These are phyloP conservation scores for Noctua fimbriata DNA, from an alignment of 2,888 invertebrate species.

Conservation along the genomic window DNA sequence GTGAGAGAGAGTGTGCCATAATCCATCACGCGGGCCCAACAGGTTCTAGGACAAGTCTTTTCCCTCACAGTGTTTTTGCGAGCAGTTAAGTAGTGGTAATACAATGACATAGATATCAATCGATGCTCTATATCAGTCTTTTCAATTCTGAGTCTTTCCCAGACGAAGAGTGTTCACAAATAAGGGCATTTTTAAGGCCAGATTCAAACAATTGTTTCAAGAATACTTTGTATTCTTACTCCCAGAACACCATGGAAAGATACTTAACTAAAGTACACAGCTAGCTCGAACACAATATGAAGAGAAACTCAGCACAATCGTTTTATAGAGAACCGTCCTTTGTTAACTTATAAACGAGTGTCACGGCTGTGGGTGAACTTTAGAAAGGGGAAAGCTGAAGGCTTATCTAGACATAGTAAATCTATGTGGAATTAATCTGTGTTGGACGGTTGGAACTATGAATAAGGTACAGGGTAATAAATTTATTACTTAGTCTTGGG, in stretches of 20 bases:
- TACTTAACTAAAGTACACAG: conserved; percentile 45
- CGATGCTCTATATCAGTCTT: neutral
- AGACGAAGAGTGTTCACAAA: neutral
- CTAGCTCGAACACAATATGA: conserved; percentile 51
- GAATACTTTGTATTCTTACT: conserved; percentile 11
- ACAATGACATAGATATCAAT: neutral
- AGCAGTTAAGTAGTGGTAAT: neutral
- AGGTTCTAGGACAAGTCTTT: no score
- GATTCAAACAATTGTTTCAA: conserved; percentile 7
- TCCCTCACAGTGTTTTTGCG: neutral
- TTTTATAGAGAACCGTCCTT: conserved; percentile 60
- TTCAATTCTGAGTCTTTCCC: neutral
- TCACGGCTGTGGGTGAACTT: conserved; percentile 47
- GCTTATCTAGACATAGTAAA: conserved; percentile 24
- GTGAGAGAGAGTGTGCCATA: no score
- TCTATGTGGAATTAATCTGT: conserved; percentile 5
- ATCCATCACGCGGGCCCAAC: no score
- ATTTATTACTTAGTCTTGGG: no score
- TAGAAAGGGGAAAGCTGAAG: conserved; percentile 58
- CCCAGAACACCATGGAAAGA: conserved; percentile 33
- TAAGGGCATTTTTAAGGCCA: neutral
- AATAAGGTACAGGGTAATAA: neutral
- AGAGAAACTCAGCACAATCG: conserved; percentile 51
- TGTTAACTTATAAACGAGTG: conserved; percentile 52
- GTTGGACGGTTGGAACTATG: neutral